Evolutionary conservation across 2,888 invertebrate species (phyloP), one percentile per base, ranked within the genome.

Genomic region (Malthinus flaveolus): DNA sequence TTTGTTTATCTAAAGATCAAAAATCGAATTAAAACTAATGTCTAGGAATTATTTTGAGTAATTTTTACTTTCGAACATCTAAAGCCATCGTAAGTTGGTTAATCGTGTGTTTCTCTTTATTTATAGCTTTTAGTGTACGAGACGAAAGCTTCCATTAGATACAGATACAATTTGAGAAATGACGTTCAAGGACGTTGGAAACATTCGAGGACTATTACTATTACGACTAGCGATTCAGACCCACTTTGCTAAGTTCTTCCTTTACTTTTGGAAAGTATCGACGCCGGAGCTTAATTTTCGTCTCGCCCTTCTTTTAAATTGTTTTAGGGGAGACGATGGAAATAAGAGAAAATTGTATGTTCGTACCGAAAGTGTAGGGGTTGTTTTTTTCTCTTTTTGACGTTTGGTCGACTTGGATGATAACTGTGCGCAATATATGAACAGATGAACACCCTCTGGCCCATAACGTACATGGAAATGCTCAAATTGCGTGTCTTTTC

Each of bases 201-300:
- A 63, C 55, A 55, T 58, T 56, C 5, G 23, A 57, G 42, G 65
- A 66, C 71, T 71, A 71, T 73, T 72, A 73, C 71, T 72, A 71
- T 74, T 73, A 74, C 71, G 71, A 70, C 68, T 67, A 66, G 69
- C 69, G 68, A 71, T 73, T 70, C 70, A 66, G 66, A 70, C 69
- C 23, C 39, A 42, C 39, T 42, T 42, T 42, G 23, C 15, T 13
- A 42, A 66, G 66, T 66, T 62, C 61, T 60, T 50, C 58, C 37
- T 23, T 23, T 59, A 15, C 32, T 42, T 12, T 8, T 42, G 36
- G 49, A 60, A 60, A 44, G 31, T 9, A 31, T 12, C 47, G 34
- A 13, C 39, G 48, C 56, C 49, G 49, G 44, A 31, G 32, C 32
- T 23, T 31, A 36, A 33, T 35, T 32, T 42, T 33, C 46, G 34